Evolutionary conservation across 2,797 vertebrate species (phyloP).

Genomic region (Hyperoplus lanceolatus): DNA sequence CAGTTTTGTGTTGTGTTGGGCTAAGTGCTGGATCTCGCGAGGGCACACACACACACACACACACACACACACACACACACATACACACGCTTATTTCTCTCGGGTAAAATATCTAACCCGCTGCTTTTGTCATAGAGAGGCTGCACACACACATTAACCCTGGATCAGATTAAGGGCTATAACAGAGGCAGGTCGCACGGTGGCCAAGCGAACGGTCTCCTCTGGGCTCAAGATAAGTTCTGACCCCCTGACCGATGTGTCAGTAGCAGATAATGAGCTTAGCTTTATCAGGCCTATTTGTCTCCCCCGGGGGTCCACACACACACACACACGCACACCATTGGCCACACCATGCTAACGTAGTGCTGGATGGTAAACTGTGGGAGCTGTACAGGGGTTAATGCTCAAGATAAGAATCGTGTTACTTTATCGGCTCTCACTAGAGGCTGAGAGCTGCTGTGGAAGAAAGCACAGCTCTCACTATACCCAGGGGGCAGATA

Average conservation of each 20-base stretch:
- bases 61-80: too few relatives aligned
- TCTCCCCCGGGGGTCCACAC: constrained; percentile 49
- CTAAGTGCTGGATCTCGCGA: constrained; percentile 64
- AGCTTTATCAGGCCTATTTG: constrained; percentile 69
- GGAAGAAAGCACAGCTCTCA: constrained; percentile 39
- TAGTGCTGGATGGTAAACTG: constrained; percentile 27
- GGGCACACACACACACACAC: constrained; percentile 10
- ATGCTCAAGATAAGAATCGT: constrained; percentile 66
- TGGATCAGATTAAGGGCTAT: constrained; percentile 71
- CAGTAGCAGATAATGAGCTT: constrained; percentile 78
- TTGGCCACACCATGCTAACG: too few relatives aligned
- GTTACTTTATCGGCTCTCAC: constrained; percentile 53
- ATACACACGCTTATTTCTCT: constrained; percentile 18
- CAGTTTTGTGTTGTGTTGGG: constrained; percentile 45
- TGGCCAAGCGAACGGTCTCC: constrained; percentile 67
- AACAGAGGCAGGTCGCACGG: constrained; percentile 59
- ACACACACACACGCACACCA: too few relatives aligned
- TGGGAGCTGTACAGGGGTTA: constrained; percentile 53
- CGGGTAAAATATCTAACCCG: constrained; percentile 19
- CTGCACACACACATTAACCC: constrained; percentile 71
- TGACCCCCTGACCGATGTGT: constrained; percentile 70
- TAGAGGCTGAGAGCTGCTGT: constrained; percentile 39
- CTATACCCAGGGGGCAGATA: constrained; percentile 47
- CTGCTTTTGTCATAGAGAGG: constrained; percentile 72
- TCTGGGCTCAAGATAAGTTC: constrained; percentile 74